Evolutionary conservation across 2,797 vertebrate genomes (phyloP).

Genomic region (Prionace glauca): DNA sequence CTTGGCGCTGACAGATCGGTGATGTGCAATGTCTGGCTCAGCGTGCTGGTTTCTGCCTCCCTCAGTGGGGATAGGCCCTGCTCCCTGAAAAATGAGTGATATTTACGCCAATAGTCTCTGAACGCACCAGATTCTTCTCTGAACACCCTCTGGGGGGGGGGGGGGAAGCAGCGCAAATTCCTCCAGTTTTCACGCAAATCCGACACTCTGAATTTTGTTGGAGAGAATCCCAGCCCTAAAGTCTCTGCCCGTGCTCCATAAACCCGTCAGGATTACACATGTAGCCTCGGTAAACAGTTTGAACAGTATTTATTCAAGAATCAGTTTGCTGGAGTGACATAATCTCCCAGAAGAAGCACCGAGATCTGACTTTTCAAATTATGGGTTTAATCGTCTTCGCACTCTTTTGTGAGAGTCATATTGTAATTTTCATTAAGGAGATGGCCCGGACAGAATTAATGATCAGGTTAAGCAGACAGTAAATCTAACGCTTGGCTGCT

Average conservation of each 20-base stretch:
- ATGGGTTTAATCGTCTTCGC: constrained; percentile 1
- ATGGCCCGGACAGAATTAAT: constrained; percentile 16
- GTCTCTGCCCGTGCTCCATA: background rate
- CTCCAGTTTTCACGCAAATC: too few relatives aligned
- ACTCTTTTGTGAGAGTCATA: background rate
- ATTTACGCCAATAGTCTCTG: too few relatives aligned
- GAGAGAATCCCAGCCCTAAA: background rate
- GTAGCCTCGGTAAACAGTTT: background rate
- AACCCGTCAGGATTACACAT: background rate
- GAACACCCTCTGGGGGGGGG: too few relatives aligned
- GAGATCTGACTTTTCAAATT: background rate
- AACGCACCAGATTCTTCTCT: too few relatives aligned
- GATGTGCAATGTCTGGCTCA: too few relatives aligned
- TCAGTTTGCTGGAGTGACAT: background rate
- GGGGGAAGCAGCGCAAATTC: too few relatives aligned
- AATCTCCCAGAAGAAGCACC: background rate
- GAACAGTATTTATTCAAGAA: background rate
- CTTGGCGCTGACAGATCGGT: too few relatives aligned
- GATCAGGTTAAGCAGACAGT: background rate
- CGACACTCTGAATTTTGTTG: too few relatives aligned
- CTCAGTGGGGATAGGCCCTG: too few relatives aligned
- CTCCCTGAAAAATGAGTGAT: too few relatives aligned
- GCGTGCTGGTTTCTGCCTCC: too few relatives aligned
- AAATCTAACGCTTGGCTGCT: background rate
- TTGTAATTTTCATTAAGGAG: constrained; percentile 10